These are phyloP conservation scores for Eupithecia insigniata DNA, from an alignment of 2,888 invertebrate species.

Conservation along the genomic window DNA sequence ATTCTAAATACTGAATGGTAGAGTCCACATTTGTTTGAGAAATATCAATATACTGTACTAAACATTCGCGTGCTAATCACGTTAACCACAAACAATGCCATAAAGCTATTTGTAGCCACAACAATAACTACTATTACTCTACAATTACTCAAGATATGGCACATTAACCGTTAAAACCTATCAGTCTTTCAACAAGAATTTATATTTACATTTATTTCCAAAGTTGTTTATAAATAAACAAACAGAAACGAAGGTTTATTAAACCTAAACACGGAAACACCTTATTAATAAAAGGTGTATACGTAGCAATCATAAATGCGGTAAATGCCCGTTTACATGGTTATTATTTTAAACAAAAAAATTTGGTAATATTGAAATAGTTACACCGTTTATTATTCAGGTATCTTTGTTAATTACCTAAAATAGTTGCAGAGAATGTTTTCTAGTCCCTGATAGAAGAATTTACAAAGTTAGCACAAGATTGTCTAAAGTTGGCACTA, in stretches of 20 bases:
- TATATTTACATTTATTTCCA: conserved; percentile 54
- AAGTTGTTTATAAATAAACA: conserved; percentile 17
- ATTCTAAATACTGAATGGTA: conserved; percentile 17
- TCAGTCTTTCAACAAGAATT: conserved; percentile 76
- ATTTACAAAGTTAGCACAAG: conserved; percentile 44
- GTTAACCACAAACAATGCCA: conserved; percentile 40
- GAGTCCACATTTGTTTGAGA: conserved; percentile 22
- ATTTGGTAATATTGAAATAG: neutral
- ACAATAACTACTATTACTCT: conserved; percentile 42
- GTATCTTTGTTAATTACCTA: neutral
- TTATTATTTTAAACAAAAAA: neutral
- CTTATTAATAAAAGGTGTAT: conserved; percentile 17
- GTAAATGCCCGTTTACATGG: conserved; percentile 1
- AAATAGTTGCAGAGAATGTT: neutral
- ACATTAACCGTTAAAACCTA: conserved; percentile 75
- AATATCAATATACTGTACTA: conserved; percentile 16
- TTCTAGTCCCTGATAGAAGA: neutral
- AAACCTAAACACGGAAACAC: conserved; percentile 9
- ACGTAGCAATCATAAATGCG: conserved; percentile 9
- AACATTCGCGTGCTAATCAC: conserved; percentile 41
- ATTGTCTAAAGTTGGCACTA: conserved; percentile 70
- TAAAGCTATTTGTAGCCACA: conserved; percentile 43
- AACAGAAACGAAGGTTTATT: conserved; percentile 4
- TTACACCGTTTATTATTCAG: conserved; percentile 7
- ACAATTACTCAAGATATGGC: conserved; percentile 71